Evolutionary conservation across 2,888 invertebrate genomes (phyloP), one percentile per base, ranked within the genome.

Genomic region (Habrosyne pyritoides): DNA sequence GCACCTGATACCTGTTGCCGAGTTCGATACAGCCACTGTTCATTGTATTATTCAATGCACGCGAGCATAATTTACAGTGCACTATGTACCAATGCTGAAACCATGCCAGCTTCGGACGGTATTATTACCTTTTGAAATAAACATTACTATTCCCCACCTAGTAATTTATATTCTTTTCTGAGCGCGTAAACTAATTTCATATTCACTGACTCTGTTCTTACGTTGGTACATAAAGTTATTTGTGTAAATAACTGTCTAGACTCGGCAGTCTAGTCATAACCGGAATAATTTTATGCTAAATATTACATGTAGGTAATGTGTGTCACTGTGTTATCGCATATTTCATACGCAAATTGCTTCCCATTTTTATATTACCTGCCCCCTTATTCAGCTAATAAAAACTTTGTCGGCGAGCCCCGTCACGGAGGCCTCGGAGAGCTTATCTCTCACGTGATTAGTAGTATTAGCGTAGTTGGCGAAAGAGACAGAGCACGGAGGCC

Each of bases 1-100:
- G 56, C 70, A 81, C 83, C 79, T 84, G 84, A 83, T 71, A 81
- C 83, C 79, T 84, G 84, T 84, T 84, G 83, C 76, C 53, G 54
- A 42, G 53, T 64, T 58, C 55, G 56, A 56, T 60, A 52, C 61
- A 61, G 58, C 56, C 61, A 70, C 60, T 67, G 69, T 67, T 73
- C 74, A 71, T 70, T 79, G 71, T 81, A 70, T 75, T 80, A 84
- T 85, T 83, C 80, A 83, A 76, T 78, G 77, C 79, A 81, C 76
- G 73, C 63, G 63, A 55, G 67, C 67, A 66, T 80, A 75, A 80
- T 80, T 74, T 76, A 79, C 67, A 61, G 71, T 73, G 73, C 78
- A 76, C 61, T 68, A 68, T 60, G 62, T 61, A 66, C 69, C 69
- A 67, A 66, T 59, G 63, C 71, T 76, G 79, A 79, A 81, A 71